phyloP scores from a whole-genome alignment of 53 echinoderm and acorn worm genomes.

The Hippasteria phrygiana region DNA sequence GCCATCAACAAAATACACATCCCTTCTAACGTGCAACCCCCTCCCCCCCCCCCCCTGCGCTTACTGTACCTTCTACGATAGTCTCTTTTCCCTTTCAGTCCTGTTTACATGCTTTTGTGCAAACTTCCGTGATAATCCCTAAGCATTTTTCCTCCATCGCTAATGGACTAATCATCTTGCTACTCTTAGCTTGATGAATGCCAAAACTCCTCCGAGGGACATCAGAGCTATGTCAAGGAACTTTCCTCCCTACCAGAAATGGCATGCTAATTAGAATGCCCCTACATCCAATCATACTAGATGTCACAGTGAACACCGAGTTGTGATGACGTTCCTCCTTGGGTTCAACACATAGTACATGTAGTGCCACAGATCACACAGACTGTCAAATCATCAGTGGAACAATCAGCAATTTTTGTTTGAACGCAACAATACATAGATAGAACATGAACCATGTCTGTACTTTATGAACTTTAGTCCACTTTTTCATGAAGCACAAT shows the following conservation, averaged over 20 bases:
- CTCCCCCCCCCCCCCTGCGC: not conserved
- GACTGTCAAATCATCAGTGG: no score
- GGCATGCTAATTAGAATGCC: not conserved
- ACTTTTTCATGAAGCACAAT: no score
- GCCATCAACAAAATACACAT: conserved; percentile 12
- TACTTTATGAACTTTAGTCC: no score
- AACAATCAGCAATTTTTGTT: no score
- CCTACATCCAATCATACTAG: not conserved
- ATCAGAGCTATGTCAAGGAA: conserved; percentile 23
- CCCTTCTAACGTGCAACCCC: not conserved
- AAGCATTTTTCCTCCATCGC: conserved; percentile 15
- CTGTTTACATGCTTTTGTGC: conserved; percentile 44
- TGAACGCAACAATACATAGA: no score
- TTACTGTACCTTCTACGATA: not conserved
- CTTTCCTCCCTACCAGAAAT: not conserved
- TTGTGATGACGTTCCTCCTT: no score
- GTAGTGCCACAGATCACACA: no score
- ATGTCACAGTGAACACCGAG: no score
- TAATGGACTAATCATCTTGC: conserved; percentile 43
- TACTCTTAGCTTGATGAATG: conserved; percentile 63
- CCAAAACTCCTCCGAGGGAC: conserved; percentile 18
- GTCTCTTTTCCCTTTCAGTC: not conserved
- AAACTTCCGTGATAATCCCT: conserved; percentile 48
- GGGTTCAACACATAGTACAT: no score
- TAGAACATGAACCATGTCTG: no score